Base-by-base conservation (phyloP, 2,113 vertebrate species). In the Scalopus aquaticus region DNA sequence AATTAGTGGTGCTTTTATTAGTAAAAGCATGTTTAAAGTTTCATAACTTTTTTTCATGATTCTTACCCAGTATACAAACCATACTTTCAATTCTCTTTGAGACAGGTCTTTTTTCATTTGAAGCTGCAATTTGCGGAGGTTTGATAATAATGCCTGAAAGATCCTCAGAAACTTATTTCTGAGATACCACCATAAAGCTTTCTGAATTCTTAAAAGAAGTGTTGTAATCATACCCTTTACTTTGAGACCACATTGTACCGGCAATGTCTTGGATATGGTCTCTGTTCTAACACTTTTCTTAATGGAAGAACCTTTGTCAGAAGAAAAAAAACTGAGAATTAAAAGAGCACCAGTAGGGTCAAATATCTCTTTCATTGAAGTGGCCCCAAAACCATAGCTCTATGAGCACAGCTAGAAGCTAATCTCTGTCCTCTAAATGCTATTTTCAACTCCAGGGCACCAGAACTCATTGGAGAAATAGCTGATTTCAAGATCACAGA, bases 51-150 rank as follows among this genome's bases (percentile, higher is more conserved):
- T 37, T 22, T n/a, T n/a, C 56, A 32, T 65, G 60, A 72, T 32
- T 76, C 10, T 30, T 80, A n/a, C 56, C 65, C 26, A 39, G 58
- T 49, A 30, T 70, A 74, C 39, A 65, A 90, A 24, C 16, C 39
- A 91, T 49, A 26, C 65, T 32, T 95, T 46, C 37, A 80, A n/a
- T 64, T 81, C 35, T 80, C 65, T 86, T 42, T 86, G 67, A 85
- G 44, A 46, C 0, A 62, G 19, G 1, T 3, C n/a, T 54, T 73
- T 60, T 30, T 28, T 3, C n/a, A 54, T 58, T 88, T n/a, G 64
- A 5, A 89, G 73, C 51, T 85, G 11, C 42, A 64, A 65, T 22
- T 42, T 1, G 3, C 19, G 49, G 37, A 54, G 19, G 28, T 94
- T 95, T 88, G 65, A 30, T 49, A n/a, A 46, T 11, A 65, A 32